phyloP scores from a whole-genome alignment of 2,113 vertebrate genomes.

The Planiliza haematocheilus region DNA sequence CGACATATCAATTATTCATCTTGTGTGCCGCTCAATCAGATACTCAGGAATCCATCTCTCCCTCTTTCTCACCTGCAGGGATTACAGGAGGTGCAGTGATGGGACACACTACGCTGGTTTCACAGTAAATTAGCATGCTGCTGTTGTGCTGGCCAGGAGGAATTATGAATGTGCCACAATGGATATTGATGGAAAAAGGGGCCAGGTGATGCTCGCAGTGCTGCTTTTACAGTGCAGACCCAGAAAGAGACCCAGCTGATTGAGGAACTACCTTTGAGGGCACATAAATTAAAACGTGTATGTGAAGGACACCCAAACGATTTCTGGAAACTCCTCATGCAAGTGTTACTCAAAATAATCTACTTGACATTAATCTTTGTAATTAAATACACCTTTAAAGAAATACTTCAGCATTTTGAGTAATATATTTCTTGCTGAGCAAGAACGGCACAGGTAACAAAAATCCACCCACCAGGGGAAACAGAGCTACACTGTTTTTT shows the following conservation, averaged over 20 bases:
- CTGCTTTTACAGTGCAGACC: constrained; percentile 24
- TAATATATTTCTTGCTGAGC: no score
- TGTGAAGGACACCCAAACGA: neutral
- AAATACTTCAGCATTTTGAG: no score
- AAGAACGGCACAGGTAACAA: no score
- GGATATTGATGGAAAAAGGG: constrained; percentile 31
- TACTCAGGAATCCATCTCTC: constrained; percentile 63
- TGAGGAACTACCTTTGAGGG: neutral
- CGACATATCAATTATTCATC: constrained; percentile 79
- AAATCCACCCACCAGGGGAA: no score
- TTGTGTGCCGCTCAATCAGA: constrained; percentile 72
- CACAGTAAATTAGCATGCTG: constrained; percentile 59
- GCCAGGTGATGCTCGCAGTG: constrained; percentile 10
- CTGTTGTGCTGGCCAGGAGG: constrained; percentile 46
- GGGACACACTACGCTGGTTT: constrained; percentile 49
- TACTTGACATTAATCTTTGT: no score
- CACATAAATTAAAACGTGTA: constrained; percentile 28
- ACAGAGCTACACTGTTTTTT: no score
- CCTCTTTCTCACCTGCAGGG: constrained; percentile 69
- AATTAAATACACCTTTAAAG: neutral
- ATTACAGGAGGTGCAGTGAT: constrained; percentile 57
- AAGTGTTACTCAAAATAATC: no score
- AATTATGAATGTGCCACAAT: constrained; percentile 28
- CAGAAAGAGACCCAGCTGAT: constrained; percentile 3
- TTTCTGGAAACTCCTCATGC: no score